These are phyloP conservation scores for Buceros bicornis DNA, from an alignment of 2,797 vertebrate genomes.

Conservation along the genomic window DNA sequence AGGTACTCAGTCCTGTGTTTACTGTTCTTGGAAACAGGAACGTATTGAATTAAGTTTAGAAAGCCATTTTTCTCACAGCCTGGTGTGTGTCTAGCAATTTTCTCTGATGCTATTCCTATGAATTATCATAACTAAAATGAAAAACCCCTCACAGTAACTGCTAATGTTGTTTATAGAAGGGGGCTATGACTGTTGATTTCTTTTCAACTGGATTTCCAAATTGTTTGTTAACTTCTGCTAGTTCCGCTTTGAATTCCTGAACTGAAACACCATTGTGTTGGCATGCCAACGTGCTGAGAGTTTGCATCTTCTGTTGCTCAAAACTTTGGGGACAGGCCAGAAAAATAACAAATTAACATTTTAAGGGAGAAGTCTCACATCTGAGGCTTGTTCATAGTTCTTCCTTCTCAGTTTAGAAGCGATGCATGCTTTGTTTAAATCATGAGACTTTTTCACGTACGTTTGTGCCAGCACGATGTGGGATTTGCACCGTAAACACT, in stretches of 20 bases:
- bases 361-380: background rate
- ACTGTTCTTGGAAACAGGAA: background rate
- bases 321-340: background rate
- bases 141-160: background rate
- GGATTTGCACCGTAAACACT: background rate
- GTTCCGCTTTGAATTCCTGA: background rate
- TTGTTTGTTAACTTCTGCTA: background rate
- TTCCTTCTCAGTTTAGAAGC: background rate
- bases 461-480: background rate
- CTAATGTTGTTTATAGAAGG: background rate
- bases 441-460: background rate
- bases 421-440: background rate
- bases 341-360: background rate
- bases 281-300: background rate
- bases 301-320: background rate
- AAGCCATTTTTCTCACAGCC: background rate
- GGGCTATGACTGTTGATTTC: background rate
- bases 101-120: background rate
- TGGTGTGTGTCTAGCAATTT: background rate
- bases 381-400: background rate
- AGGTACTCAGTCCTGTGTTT: conserved; percentile 79
- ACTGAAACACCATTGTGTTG: background rate
- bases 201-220: background rate
- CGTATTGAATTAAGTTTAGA: background rate
- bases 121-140: background rate